Conservation (phyloP, 2,113 vertebrate genomes). For the Lepus europaeus region DNA sequence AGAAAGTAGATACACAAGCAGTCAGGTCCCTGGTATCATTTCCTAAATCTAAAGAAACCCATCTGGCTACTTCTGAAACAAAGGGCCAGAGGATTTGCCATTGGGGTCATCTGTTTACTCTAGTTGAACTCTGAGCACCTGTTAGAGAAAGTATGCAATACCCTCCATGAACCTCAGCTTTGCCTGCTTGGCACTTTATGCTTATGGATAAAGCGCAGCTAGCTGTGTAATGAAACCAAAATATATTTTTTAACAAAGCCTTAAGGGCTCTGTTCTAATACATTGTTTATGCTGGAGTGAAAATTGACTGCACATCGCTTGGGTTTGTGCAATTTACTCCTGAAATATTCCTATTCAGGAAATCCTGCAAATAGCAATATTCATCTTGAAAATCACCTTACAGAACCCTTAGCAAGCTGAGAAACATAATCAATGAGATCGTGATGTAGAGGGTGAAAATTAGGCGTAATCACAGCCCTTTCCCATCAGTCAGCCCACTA, state of each 20-base stretch:
- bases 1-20: not conserved
- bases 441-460: constrained; percentile 76
- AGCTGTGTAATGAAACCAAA: constrained; percentile 74
- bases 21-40: not conserved
- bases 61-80: not conserved
- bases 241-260: constrained; percentile 50
- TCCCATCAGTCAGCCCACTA: constrained; percentile 51
- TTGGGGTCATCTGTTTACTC: constrained; percentile 56
- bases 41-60: not conserved
- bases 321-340: constrained; percentile 79
- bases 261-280: constrained; percentile 69
- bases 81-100: not conserved
- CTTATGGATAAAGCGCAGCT: constrained; percentile 71
- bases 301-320: constrained; percentile 73
- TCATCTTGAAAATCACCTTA: constrained; percentile 81
- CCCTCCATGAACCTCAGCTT: constrained; percentile 58
- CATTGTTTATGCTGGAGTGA: constrained; percentile 72
- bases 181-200: constrained; percentile 59
- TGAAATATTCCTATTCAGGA: constrained; percentile 79
- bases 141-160: constrained; percentile 50
- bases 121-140: constrained; percentile 43
- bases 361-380: constrained; percentile 75
- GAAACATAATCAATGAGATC: constrained; percentile 81
- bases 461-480: constrained; percentile 74
- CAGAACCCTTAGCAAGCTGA: constrained; percentile 76